Evolutionary conservation across 2,888 invertebrate species (phyloP), one percentile per base, ranked within the genome.

Genomic region (Chouioia cunea): DNA sequence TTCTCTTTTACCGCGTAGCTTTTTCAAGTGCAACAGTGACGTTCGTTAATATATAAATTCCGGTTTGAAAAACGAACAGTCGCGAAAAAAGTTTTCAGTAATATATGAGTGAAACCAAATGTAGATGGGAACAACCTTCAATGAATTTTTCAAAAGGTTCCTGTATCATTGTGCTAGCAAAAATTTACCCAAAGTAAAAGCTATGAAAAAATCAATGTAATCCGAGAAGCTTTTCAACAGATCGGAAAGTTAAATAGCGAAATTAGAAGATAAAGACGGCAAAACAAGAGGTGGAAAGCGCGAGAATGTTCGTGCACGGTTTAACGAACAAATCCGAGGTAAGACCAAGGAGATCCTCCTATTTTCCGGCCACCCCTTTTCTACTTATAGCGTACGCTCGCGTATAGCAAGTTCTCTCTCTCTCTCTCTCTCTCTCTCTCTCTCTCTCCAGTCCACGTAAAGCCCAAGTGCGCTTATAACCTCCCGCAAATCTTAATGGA

Each of bases 271-370:
- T 2, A 54, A 56, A n/a, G 16, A 27, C 2, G 47, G 46, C 15
- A 44, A 27, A 48, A 23, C 50, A 53, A 47, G 43, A 3, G 23
- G 23, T 4, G 56, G 46, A 70, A 46, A 53, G 67, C 60, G 67
- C 60, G 68, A 57, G 57, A 65, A 69, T 76, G 75, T 71, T 71
- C 71, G 73, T 22, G 71, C 76, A 73, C 79, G 79, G 79, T 80
- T 83, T 83, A 82, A 74, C 78, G 74, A 77, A 73, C 74, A 83
- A 83, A 83, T 83, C 83, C 81, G 75, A 78, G 79, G 79, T 82
- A 83, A 83, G 81, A 81, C 79, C 74, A 54, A 44, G 70, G 43
- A 71, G 77, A 80, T 80, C 81, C 81, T 81, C 80, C 81, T 78
- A 79, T 82, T 82, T 80, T 79, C 79, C 73, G 57, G 23, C 63